phyloP scores from a whole-genome alignment of 2,888 invertebrate species.

The Torymus texanus region DNA sequence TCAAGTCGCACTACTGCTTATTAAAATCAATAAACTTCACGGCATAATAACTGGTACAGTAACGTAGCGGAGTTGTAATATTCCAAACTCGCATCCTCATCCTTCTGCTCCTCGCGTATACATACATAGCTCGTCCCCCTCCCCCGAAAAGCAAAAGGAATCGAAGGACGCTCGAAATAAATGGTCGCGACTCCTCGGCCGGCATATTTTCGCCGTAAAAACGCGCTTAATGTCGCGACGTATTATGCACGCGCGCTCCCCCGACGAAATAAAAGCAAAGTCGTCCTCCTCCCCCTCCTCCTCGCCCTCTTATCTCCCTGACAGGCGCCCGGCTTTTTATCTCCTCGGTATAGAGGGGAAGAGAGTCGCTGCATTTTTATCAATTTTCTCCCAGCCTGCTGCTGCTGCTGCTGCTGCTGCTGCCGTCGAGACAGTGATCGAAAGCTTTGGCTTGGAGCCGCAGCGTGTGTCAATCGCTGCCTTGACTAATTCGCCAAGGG shows the following conservation, averaged over 20 bases:
- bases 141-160: no score
- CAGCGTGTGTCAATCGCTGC: slow-evolving; percentile 62
- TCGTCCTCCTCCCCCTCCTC: slow-evolving; percentile 3
- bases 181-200: not conserved
- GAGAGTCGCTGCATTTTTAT: slow-evolving; percentile 65
- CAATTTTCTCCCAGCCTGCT: slow-evolving; percentile 63
- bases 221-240: slow-evolving; percentile 38
- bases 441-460: slow-evolving; percentile 61
- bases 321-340: slow-evolving; percentile 58
- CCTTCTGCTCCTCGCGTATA: no score
- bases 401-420: slow-evolving; percentile 1
- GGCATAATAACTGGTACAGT: not conserved
- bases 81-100: no score
- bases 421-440: slow-evolving; percentile 68
- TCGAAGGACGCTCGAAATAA: not conserved
- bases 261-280: slow-evolving; percentile 35
- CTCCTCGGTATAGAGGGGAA: slow-evolving; percentile 21
- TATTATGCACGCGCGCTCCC: slow-evolving; percentile 52
- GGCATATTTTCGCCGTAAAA: slow-evolving; percentile 22
- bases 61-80: not conserved
- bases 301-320: slow-evolving; percentile 57
- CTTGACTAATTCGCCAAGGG: slow-evolving; percentile 56
- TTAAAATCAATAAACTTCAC: not conserved
- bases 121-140: no score
- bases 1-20: not conserved